A percentile compares a stretch with the other conserved stretches of the same genome.
Evolutionary conservation across 2,888 invertebrate species (phyloP).

Genomic region (Cheilosia soror): DNA sequence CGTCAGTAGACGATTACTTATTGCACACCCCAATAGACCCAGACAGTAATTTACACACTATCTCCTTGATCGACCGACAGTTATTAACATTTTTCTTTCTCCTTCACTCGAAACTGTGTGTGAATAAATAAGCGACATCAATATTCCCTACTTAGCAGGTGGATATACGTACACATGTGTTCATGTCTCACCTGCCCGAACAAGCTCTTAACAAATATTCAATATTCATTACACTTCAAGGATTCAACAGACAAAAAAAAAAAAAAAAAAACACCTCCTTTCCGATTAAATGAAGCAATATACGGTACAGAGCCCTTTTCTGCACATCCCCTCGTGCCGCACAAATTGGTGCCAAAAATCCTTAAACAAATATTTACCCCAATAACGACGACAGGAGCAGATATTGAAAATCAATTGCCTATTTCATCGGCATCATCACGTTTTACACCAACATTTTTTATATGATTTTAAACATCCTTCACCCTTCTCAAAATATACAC

Average conservation of each 20-base stretch:
- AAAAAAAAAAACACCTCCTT: not conserved
- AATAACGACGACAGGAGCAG: slow-evolving; percentile 16
- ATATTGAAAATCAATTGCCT: slow-evolving; percentile 65
- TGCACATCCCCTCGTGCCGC: not conserved
- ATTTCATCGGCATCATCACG: slow-evolving; percentile 66
- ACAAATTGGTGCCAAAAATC: slow-evolving; percentile 30
- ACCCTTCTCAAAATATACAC: not conserved
- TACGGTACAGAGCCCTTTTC: not conserved
- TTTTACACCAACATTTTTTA: slow-evolving; percentile 56
- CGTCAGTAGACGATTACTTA: slow-evolving; percentile 20
- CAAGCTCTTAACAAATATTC: slow-evolving; percentile 7
- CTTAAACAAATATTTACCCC: slow-evolving; percentile 67
- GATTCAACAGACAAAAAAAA: slow-evolving; percentile 9
- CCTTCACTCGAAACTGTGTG: slow-evolving; percentile 1
- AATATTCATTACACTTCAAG: slow-evolving; percentile 22
- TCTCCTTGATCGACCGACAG: slow-evolving; percentile 1
- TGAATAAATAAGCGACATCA: slow-evolving; percentile 7
- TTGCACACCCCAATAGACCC: not conserved
- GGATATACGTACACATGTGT: no score
- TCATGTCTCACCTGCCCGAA: slow-evolving; percentile 1
- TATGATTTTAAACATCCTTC: slow-evolving; percentile 54
- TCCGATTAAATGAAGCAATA: slow-evolving; percentile 56
- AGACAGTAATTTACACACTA: not conserved
- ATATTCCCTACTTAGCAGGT: not conserved
- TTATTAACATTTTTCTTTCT: slow-evolving; percentile 7